Evolutionary conservation across 2,797 vertebrate genomes (phyloP).

Genomic region (Schizopygopsis pylzovi): DNA sequence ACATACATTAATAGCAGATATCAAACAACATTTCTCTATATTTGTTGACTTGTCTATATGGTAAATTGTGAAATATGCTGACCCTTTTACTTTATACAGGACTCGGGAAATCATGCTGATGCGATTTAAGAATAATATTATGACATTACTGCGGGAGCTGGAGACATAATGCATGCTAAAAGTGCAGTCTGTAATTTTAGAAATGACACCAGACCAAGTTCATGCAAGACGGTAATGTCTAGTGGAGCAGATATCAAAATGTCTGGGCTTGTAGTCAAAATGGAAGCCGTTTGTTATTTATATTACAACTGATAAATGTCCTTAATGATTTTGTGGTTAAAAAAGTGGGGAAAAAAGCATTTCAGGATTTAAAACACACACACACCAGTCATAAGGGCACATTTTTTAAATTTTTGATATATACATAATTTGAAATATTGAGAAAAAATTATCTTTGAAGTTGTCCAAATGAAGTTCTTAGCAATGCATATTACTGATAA

Average conservation of each 20-base stretch:
- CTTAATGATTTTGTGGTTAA: background rate
- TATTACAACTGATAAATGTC: background rate
- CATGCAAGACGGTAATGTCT: background rate
- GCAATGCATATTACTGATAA: too few relatives aligned
- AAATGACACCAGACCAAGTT: conserved; percentile 13
- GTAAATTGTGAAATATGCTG: background rate
- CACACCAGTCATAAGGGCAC: too few relatives aligned
- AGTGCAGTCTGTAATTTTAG: conserved; percentile 1
- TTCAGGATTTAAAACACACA: background rate
- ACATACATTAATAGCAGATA: background rate
- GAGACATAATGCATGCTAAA: background rate
- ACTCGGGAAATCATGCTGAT: background rate
- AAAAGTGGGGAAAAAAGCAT: background rate
- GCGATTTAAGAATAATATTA: background rate
- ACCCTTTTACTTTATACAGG: background rate
- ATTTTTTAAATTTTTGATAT: too few relatives aligned
- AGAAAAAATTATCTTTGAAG: too few relatives aligned
- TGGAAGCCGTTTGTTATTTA: background rate
- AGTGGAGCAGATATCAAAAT: background rate
- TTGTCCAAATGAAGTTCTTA: too few relatives aligned
- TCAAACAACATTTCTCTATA: background rate
- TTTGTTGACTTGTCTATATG: background rate
- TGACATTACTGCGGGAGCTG: background rate
- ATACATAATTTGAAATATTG: too few relatives aligned
- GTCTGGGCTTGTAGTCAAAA: background rate